These are phyloP conservation scores for Mesorhabditis spiculigera DNA, from an alignment of 2,888 invertebrate genomes.

Conservation along the genomic window DNA sequence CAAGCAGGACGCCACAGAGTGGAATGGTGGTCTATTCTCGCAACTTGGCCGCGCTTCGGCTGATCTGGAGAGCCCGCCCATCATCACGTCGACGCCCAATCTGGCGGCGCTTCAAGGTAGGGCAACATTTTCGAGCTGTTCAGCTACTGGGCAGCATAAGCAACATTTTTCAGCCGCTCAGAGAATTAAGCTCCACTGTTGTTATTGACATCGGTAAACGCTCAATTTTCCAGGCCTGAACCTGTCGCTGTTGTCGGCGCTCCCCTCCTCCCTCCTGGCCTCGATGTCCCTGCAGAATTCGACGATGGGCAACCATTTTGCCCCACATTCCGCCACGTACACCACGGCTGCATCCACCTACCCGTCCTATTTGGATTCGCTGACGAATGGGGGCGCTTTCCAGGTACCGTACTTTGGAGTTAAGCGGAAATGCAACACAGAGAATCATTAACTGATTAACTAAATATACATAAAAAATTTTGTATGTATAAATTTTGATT, in stretches of 20 bases:
- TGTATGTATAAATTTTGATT: neutral
- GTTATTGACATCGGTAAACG: neutral
- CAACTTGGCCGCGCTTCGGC: neutral
- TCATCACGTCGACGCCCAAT: neutral
- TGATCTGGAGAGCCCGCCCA: neutral
- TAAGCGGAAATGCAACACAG: too few species aligned
- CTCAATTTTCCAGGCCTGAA: neutral
- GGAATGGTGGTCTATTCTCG: neutral
- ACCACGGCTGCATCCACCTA: neutral
- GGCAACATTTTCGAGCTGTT: too few species aligned
- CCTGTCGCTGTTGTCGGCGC: neutral
- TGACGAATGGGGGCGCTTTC: neutral
- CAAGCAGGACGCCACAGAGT: neutral
- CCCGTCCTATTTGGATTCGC: neutral
- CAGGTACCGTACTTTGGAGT: neutral
- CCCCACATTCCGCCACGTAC: neutral
- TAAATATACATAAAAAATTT: too few species aligned
- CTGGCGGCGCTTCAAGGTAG: neutral
- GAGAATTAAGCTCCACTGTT: too few species aligned
- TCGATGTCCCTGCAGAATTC: neutral
- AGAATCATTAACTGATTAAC: too few species aligned
- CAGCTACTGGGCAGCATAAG: too few species aligned
- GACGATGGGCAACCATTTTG: neutral
- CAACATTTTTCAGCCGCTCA: too few species aligned
- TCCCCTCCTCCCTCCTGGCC: conserved; percentile 3